Evolutionary conservation across 2,113 vertebrate genomes (phyloP).

Genomic region (Acrocephalus arundinaceus): DNA sequence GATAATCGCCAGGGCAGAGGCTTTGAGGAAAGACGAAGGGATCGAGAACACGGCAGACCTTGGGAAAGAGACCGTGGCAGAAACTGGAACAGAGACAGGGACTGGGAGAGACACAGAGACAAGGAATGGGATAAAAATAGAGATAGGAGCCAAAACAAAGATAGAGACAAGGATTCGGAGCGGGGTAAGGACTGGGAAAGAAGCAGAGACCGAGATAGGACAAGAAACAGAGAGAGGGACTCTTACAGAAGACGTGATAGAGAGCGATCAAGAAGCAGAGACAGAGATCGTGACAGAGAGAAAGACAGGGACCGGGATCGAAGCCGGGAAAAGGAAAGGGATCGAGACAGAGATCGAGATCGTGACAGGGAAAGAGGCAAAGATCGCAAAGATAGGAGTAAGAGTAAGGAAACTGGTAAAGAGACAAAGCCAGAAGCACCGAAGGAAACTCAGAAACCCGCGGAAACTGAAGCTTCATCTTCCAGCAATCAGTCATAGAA

Average conservation of each 20-base stretch:
- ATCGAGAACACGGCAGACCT: slow-evolving; percentile 74
- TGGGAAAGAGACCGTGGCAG: slow-evolving; percentile 74
- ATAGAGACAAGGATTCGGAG: slow-evolving; percentile 68
- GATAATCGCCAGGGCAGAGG: slow-evolving; percentile 80
- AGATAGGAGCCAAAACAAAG: slow-evolving; percentile 67
- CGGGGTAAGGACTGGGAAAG: slow-evolving; percentile 46
- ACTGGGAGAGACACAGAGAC: slow-evolving; percentile 75
- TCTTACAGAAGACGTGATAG: slow-evolving; percentile 34
- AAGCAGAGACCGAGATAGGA: slow-evolving; percentile 63
- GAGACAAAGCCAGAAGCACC: slow-evolving; percentile 77
- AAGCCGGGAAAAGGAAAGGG: slow-evolving; percentile 71
- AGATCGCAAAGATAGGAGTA: slow-evolving; percentile 82
- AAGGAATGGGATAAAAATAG: slow-evolving; percentile 68
- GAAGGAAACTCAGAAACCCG: slow-evolving; percentile 76
- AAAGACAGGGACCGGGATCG: slow-evolving; percentile 67
- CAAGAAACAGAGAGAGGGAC: slow-evolving; percentile 48
- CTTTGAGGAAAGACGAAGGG: slow-evolving; percentile 85
- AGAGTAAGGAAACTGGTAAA: slow-evolving; percentile 76
- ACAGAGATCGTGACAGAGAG: slow-evolving; percentile 61
- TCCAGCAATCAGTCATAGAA: slow-evolving; percentile 61
- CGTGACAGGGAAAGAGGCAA: slow-evolving; percentile 70
- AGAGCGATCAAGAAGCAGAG: slow-evolving; percentile 58
- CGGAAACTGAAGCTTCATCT: slow-evolving; percentile 56
- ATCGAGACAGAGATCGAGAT: slow-evolving; percentile 73
- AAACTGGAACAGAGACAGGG: slow-evolving; percentile 79